Evolutionary conservation across 2,888 invertebrate genomes (phyloP).

Genomic region (Tortrix viridana): DNA sequence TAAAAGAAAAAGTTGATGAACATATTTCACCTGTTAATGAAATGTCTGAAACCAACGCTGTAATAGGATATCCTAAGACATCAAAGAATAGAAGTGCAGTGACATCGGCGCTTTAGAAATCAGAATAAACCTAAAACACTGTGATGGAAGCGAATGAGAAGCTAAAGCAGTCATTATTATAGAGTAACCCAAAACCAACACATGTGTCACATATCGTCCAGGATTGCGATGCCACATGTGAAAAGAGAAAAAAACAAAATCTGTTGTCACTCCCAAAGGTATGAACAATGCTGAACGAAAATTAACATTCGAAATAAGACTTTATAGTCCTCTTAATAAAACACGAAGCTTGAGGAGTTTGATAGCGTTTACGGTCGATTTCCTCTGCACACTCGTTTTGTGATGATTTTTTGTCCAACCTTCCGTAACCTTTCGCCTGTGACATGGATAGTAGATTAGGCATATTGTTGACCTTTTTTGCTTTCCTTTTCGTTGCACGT

Average conservation of each 20-base stretch:
- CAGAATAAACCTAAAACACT: conserved; percentile 62
- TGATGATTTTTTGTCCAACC: conserved; percentile 79
- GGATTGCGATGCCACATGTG: conserved; percentile 84
- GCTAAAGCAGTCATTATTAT: conserved; percentile 78
- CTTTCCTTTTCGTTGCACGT: conserved; percentile 75
- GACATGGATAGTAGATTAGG: conserved; percentile 84
- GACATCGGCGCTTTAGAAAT: conserved; percentile 61
- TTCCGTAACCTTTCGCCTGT: conserved; percentile 83
- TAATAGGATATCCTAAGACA: conserved; percentile 63
- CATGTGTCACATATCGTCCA: conserved; percentile 83
- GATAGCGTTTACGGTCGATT: conserved; percentile 66
- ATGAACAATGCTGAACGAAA: conserved; percentile 75
- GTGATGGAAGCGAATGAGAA: conserved; percentile 70
- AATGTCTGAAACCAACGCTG: conserved; percentile 45
- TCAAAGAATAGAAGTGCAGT: conserved; percentile 71
- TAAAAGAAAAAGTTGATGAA: conserved; percentile 49
- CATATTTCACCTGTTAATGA: conserved; percentile 66
- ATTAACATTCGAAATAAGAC: conserved; percentile 55
- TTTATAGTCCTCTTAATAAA: conserved; percentile 51
- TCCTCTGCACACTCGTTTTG: conserved; percentile 69
- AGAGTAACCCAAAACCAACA: conserved; percentile 80
- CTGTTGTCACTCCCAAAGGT: conserved; percentile 82
- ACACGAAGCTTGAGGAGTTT: conserved; percentile 49
- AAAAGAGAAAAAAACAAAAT: conserved; percentile 78
- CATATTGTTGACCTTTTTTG: conserved; percentile 84